Conservation (phyloP, 2,797 vertebrate species). For the Presbytis comata region DNA sequence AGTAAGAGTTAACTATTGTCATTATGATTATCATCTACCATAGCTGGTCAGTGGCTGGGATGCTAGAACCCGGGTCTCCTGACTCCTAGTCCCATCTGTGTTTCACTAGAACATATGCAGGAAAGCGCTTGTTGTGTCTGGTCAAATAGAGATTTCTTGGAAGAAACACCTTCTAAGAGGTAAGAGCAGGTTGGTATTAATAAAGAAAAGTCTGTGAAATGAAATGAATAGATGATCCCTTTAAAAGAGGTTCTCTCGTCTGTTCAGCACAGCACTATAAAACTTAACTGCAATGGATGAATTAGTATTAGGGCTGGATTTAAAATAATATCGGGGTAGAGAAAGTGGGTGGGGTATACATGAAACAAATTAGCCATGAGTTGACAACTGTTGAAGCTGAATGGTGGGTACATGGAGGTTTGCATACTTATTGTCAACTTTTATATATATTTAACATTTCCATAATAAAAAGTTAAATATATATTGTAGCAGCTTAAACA, state of each 20-base stretch:
- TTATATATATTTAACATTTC: neutral
- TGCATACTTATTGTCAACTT: neutral
- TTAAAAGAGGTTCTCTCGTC: neutral
- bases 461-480: neutral
- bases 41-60: neutral
- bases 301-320: conserved; percentile 13
- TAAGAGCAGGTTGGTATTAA: neutral
- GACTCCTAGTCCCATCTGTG: neutral
- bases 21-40: neutral
- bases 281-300: conserved; percentile 59
- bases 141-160: neutral
- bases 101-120: neutral
- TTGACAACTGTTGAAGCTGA: neutral
- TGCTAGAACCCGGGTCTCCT: neutral
- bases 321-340: neutral
- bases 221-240: neutral
- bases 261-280: neutral
- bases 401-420: neutral
- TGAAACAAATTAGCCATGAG: neutral
- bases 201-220: neutral
- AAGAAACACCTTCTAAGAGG: neutral
- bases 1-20: neutral
- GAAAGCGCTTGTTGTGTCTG: neutral
- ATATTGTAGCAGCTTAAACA: neutral
- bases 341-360: neutral